Base-by-base conservation (phyloP, 2,113 vertebrate species). In the Indicator indicator region DNA sequence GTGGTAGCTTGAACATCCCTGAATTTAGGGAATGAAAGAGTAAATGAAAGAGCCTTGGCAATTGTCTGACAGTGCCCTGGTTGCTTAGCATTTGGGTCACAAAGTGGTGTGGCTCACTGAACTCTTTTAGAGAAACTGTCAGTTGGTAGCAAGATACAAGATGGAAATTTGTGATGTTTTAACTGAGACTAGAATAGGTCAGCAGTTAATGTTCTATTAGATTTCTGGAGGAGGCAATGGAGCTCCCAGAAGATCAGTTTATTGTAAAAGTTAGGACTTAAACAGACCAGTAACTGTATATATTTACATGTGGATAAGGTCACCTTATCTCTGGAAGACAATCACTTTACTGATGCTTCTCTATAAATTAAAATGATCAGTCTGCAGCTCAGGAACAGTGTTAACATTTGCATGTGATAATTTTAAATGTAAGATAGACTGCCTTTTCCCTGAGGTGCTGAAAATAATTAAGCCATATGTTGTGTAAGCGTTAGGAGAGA, bases 271-370 rank as follows among this genome's bases (percentile, higher is more conserved):
- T 62, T 56, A 75, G 23, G 38, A 89, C 60, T 94, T 94, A 85
- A 92, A 59, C 8, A 64, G 89, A 91, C 50, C 9, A 56, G 21
- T 77, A 89, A 64, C 79, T 58, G 78, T 89, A 60, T 91, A 74
- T 93, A 86, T 91, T 93, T 95, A 88, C 85, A 82, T 79, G 30
- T 88, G 68, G 42, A 75, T 94, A 82, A 94, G 81, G 59, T 94
- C 90, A 93, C n/a, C 36, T 90, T 92, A 59, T 67, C 42, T 83
- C 50, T 82, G 54, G 76, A 74, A 88, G 88, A 81, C 76, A 69
- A 80, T 92, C 50, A 52, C 56, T 92, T 86, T 68, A 58, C 33
- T 81, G 65, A 88, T 91, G 83, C 36, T 54, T 93, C 72, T 80
- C 8, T 71, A 59, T 89, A 81, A 44, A 83, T 78, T 91, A 90